Base-by-base conservation (phyloP, 2,888 invertebrate genomes). In the Nymphalis c-album region DNA sequence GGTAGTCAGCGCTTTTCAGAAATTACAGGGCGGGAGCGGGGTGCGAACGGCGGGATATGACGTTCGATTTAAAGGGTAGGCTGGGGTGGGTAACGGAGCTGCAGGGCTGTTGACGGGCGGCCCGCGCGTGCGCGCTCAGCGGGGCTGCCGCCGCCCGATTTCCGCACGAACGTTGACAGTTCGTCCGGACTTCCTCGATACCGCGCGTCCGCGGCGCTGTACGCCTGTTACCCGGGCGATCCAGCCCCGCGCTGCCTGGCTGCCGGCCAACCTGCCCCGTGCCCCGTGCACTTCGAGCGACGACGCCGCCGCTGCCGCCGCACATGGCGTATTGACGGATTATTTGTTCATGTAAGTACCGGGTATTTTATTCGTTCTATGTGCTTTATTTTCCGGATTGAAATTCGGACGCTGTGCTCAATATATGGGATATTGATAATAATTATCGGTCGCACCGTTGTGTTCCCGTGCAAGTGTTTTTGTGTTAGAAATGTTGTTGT, bases 121-220 rank as follows among this genome's bases (percentile, higher is more conserved):
- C 84, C 79, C 88, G 87, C 93, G 93, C 93, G 79, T 89, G 93
- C 92, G 93, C 87, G 74, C 76, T 82, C 40, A 40, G 53, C 53
- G 78, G 76, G 73, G 77, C 78, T 80, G 87, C 85, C 88, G 87
- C 88, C 89, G 93, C 93, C 93, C 93, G 90, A 86, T 90, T 91
- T 93, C 94, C 93, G 94, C 91, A 90, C 91, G 87, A 87, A 87
- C 93, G 93, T 92, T 93, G 94, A 94, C 94, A 94, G 94, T 94
- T 93, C 92, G 88, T 90, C 89, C 86, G 88, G 88, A 87, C 88
- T 91, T 93, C 93, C 93, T 90, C 89, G 87, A 88, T 81, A 85
- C 83, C 83, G 88, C 89, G 91, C 85, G 90, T 90, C 83, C 85
- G 85, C 85, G 87, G 86, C 82, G 84, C 80, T 84, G 85, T 83